A percentile compares a stretch with the other conserved stretches of the same genome.
Evolutionary conservation across 1,140 invertebrate genomes (phyloP).

Genomic region (Gonatopus flavifemur): DNA sequence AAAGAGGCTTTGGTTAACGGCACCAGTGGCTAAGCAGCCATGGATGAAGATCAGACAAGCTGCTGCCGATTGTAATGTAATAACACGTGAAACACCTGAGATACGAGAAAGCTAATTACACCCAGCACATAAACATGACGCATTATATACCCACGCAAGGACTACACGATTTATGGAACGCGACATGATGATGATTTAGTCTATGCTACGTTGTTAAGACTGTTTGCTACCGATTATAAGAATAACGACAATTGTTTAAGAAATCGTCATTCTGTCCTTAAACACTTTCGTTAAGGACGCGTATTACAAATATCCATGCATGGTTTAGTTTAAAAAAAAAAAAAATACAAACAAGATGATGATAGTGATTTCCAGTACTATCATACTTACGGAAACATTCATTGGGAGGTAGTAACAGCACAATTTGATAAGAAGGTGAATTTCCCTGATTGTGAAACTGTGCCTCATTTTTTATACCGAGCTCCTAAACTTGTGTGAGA

Average conservation of each 20-base stretch:
- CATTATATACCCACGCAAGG: constrained; percentile 53
- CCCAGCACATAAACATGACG: constrained; percentile 54
- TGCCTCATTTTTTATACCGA: constrained; percentile 58
- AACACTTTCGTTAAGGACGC: constrained; percentile 53
- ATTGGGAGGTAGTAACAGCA: constrained; percentile 53
- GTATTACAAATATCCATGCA: constrained; percentile 57
- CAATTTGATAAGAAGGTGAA: constrained; percentile 45
- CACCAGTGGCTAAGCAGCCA: constrained; percentile 57
- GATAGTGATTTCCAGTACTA: constrained; percentile 40
- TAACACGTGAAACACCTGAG: constrained; percentile 29
- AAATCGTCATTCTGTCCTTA: constrained; percentile 52
- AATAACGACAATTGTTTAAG: constrained; percentile 52
- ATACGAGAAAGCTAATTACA: constrained; percentile 49
- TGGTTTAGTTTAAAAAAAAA: constrained; percentile 58
- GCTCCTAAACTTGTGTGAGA: constrained; percentile 45
- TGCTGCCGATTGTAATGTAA: constrained; percentile 30
- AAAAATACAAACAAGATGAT: too few species aligned
- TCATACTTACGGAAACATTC: constrained; percentile 52
- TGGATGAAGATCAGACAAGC: constrained; percentile 18
- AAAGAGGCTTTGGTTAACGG: constrained; percentile 66
- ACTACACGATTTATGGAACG: constrained; percentile 52
- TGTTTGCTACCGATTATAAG: constrained; percentile 56
- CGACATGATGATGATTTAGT: constrained; percentile 56
- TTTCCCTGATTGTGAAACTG: constrained; percentile 57
- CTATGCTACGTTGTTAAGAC: constrained; percentile 58